Base-by-base conservation (phyloP, 64 coral and sea anemone genomes). In the Dendronephthya gigantea region DNA sequence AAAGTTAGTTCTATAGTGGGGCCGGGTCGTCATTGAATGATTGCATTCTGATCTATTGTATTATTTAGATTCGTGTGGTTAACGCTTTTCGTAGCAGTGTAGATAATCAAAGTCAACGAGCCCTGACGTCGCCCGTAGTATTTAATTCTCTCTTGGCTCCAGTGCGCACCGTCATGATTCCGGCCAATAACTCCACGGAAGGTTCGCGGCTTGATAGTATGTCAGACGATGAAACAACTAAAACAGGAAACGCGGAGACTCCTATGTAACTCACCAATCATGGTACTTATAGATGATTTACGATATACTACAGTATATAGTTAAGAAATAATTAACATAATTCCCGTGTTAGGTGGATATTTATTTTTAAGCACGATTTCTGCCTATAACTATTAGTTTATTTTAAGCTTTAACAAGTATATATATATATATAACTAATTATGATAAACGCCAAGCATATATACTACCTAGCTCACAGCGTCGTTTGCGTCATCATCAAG, bases 51-150 rank as follows among this genome's bases (percentile, higher is more conserved):
- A 27, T 0, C 30, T 10, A 83, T 62, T 34, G 33, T 82, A 36
- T 87, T 90, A n/a, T n/a, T 36, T 50, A 98, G 95, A 98, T 98
- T 29, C 92, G 95, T 84, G 95, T 98, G 58, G 95, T 98, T 2
- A 98, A 98, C 85, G 95, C 95, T 29, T 98, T 98, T 87, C 92
- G 95, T 39, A 97, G 94, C 87, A 92, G 83, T 62, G 93, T 98
- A 83, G 95, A 98, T 90, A 92, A 92, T 4, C 85, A 89, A 28
- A 93, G 92, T 83, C 95, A 98, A 31, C 83, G 95, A 40, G 95
- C 95, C 30, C 90, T 98, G 59, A 92, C 95, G 7, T 98, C 95
- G 62, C 95, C 95, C 15, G 92, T 91, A 32, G 95, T 98, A 15
- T 98, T 98, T 66, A 98, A 98, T 84, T 98, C 95, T 40, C 85